Evolutionary conservation across 2,888 invertebrate genomes (phyloP).

Genomic region (Trachelus stipa): DNA sequence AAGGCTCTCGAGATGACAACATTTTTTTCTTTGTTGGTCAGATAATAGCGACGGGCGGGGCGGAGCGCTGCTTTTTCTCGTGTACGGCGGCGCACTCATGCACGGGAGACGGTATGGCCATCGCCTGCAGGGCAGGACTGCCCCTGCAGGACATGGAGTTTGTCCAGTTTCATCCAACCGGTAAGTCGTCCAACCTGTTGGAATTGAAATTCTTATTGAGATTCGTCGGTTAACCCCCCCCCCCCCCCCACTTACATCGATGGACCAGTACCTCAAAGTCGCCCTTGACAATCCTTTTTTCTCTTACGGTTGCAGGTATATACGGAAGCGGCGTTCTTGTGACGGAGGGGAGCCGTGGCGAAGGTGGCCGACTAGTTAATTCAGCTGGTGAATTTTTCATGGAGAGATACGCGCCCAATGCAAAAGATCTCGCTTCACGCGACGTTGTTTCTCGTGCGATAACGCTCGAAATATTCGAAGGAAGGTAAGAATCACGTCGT

Average conservation of each 20-base stretch:
- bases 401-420: conserved; percentile 97
- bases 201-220: too few relatives aligned
- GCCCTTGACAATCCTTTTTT: too few relatives aligned
- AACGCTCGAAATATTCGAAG: conserved; percentile 96
- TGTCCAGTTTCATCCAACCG: conserved; percentile 99
- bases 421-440: conserved; percentile 96
- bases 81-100: conserved; percentile 99
- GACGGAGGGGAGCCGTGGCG: conserved; percentile 96
- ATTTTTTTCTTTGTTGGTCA: conserved; percentile 18
- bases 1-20: too few relatives aligned
- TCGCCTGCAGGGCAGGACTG: conserved; percentile 92
- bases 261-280: too few relatives aligned
- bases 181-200: conserved; percentile 59
- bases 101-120: conserved; percentile 96
- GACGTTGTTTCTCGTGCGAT: conserved; percentile 97
- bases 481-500: conserved; percentile 66
- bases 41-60: conserved; percentile 58
- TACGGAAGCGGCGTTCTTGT: conserved; percentile 98
- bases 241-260: too few relatives aligned
- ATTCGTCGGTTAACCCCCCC: too few relatives aligned
- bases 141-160: conserved; percentile 98
- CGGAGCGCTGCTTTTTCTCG: conserved; percentile 81
- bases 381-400: conserved; percentile 96
- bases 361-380: conserved; percentile 96
- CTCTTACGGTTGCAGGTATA: conserved; percentile 73